phyloP scores from a whole-genome alignment of 1,140 invertebrate genomes.

The Diorhabda carinulata region DNA sequence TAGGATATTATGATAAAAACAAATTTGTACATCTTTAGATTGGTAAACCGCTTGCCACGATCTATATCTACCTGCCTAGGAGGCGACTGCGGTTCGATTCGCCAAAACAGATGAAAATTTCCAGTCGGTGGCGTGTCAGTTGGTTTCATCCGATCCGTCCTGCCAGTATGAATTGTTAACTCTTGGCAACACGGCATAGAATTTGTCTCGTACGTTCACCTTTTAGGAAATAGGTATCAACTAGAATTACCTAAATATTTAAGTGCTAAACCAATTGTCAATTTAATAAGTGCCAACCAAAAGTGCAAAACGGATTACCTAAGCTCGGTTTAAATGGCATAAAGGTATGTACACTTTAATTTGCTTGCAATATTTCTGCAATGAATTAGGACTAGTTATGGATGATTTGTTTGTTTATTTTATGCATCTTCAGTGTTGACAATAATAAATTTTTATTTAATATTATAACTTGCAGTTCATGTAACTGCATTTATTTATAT shows the following conservation, averaged over 20 bases:
- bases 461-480: neutral
- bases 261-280: slow-evolving; percentile 11
- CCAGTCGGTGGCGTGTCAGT: neutral
- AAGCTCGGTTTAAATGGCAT: slow-evolving; percentile 4
- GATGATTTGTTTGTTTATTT: slow-evolving; percentile 14
- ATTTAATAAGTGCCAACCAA: slow-evolving; percentile 8
- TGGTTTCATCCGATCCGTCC: slow-evolving; percentile 2
- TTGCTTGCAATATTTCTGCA: neutral
- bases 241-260: slow-evolving; percentile 9
- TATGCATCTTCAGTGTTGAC: slow-evolving; percentile 11
- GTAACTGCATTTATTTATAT: slow-evolving; percentile 17
- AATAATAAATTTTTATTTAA: slow-evolving; percentile 6
- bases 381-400: neutral
- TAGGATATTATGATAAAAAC: no score
- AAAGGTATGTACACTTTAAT: slow-evolving; percentile 15
- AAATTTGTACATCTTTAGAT: neutral
- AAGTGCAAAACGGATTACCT: slow-evolving; percentile 17
- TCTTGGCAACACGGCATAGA: slow-evolving; percentile 19
- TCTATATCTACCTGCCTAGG: neutral
- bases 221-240: slow-evolving; percentile 17
- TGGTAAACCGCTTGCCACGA: neutral
- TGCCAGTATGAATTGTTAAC: neutral
- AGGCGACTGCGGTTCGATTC: neutral
- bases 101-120: slow-evolving; percentile 11
- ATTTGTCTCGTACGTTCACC: slow-evolving; percentile 16